Evolutionary conservation across 2,888 invertebrate species (phyloP).

Genomic region (Eudasyphora cyanicolor): DNA sequence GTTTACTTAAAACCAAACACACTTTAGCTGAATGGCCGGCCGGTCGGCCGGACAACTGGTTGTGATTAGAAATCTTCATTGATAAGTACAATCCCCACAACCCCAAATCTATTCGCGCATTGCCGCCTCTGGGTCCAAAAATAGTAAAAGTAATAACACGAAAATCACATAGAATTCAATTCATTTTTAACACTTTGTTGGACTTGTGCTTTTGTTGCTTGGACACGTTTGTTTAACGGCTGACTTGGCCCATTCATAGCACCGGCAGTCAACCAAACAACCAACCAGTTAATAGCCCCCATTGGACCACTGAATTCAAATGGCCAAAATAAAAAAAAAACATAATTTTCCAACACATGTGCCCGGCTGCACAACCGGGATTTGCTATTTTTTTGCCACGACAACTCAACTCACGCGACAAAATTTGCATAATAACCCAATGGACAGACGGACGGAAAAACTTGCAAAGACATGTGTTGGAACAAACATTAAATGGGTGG

Average conservation of each 20-base stretch:
- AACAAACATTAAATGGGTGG: slow-evolving; percentile 39
- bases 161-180: slow-evolving; percentile 52
- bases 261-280: background rate
- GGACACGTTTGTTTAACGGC: slow-evolving; percentile 26
- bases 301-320: background rate
- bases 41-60: slow-evolving; percentile 51
- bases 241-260: too few relatives aligned
- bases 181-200: slow-evolving; percentile 53
- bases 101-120: background rate
- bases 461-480: background rate
- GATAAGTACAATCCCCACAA: background rate
- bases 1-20: background rate
- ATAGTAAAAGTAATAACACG: background rate
- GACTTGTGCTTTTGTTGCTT: slow-evolving; percentile 32
- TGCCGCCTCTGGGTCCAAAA: background rate
- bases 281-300: background rate
- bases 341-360: slow-evolving; percentile 54
- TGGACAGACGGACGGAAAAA: background rate
- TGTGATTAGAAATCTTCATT: slow-evolving; percentile 47
- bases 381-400: slow-evolving; percentile 60
- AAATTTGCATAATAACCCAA: slow-evolving; percentile 60
- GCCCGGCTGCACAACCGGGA: slow-evolving; percentile 21
- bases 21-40: too few relatives aligned
- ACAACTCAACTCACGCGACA: slow-evolving; percentile 63
- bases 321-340: too few relatives aligned